Evolutionary conservation across 2,113 vertebrate species (phyloP).

Genomic region (Eira barbara): DNA sequence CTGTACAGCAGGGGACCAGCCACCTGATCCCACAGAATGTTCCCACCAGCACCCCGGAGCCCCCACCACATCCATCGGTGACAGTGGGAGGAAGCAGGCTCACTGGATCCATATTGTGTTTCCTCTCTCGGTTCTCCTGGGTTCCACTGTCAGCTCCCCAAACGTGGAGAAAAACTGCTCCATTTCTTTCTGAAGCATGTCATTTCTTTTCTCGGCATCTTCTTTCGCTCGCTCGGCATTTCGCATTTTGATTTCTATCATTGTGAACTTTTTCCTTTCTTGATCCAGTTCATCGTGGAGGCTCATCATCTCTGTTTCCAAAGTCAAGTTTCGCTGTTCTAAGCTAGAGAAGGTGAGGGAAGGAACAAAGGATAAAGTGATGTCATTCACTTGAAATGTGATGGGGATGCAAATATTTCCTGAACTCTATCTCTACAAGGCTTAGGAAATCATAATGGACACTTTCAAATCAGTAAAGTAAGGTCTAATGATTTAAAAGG

Average conservation of each 20-base stretch:
- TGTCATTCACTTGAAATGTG: not conserved
- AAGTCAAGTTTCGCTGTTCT: constrained; percentile 93
- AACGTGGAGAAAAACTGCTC: constrained; percentile 99
- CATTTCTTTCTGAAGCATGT: constrained; percentile 99
- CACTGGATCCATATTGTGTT: constrained; percentile 98
- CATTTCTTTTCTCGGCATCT: constrained; percentile 96
- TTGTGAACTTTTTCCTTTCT: constrained; percentile 97
- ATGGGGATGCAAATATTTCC: not conserved
- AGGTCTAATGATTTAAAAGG: not conserved
- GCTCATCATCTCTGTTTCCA: constrained; percentile 94
- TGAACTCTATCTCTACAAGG: not conserved
- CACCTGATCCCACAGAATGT: constrained; percentile 72
- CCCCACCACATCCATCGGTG: constrained; percentile 55
- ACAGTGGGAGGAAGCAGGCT: constrained; percentile 58
- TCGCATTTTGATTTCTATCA: constrained; percentile 99
- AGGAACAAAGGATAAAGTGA: not conserved
- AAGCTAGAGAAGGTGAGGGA: constrained; percentile 82
- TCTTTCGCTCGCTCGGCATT: constrained; percentile 97
- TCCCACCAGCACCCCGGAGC: constrained; percentile 47
- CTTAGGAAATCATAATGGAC: not conserved
- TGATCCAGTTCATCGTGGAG: constrained; percentile 97
- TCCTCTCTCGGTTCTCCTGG: constrained; percentile 90
- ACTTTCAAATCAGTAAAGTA: not conserved
- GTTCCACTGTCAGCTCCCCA: constrained; percentile 94
- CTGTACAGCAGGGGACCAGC: constrained; percentile 83